Evolutionary conservation across 2,888 invertebrate genomes (phyloP), one percentile per base, ranked within the genome.

Genomic region (Perizoma affinitatum): DNA sequence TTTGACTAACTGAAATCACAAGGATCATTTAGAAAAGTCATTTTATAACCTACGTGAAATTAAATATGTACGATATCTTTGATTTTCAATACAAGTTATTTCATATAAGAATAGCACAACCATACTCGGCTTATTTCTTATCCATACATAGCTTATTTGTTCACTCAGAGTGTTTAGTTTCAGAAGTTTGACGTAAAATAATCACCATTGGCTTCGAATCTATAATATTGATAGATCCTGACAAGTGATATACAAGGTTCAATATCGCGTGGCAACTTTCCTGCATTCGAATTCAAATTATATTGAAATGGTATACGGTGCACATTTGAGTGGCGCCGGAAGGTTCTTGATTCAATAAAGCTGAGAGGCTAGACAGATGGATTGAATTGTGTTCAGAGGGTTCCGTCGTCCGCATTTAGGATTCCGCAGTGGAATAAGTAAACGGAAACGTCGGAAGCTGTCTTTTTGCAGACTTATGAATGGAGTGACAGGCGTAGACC

Each of bases 371-470:
- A 69, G 67, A 69, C 72, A 71, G 75, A 71, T 71, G 71, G 75
- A 75, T 79, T 74, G 74, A 76, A 77, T 78, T 75, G 78, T 76
- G 73, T 72, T 71, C 68, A 63, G 70, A 57, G 66, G 74, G 73
- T 72, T 70, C 70, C 71, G 43, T 47, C 54, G 41, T 50, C 54
- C 43, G 57, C 59, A 62, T 56, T 61, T 54, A 59, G 61, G 38
- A 38, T 45, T 51, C 58, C 49, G 41, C 45, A 45, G 41, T 47
- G 47, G 49, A 54, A 62, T 62, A 58, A 58, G 58, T 54, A 52
- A 56, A 57, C 56, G 56, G 56, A 58, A 58, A 52, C 34, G 50
- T 50, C 55, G 44, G 48, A 51, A 54, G 54, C 43, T 50, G 45
- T 55, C 52, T 63, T 62, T 62, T 52, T 50, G 59, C 54, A 48